Evolutionary conservation across 2,797 vertebrate genomes (phyloP).

Genomic region (Acanthornis magna): DNA sequence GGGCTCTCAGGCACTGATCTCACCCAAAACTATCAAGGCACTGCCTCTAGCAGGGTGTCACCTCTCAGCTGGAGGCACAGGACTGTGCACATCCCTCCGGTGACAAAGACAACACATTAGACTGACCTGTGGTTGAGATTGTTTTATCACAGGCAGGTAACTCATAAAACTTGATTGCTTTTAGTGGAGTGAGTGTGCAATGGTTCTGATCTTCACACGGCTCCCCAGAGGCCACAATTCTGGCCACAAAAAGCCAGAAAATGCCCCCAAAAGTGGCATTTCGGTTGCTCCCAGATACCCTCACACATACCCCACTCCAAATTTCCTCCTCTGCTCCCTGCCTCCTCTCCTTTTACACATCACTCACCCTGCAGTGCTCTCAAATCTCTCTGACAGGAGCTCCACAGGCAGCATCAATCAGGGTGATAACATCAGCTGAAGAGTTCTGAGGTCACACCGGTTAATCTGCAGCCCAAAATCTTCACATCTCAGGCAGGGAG

Average conservation of each 20-base stretch:
- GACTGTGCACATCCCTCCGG: background rate
- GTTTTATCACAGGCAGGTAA: background rate
- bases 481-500: background rate
- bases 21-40: background rate
- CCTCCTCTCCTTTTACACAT: background rate
- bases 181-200: fast-evolving
- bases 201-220: background rate
- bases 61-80: background rate
- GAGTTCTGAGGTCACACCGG: background rate
- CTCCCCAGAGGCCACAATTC: background rate
- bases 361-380: background rate
- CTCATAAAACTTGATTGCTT: background rate
- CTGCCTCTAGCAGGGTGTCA: background rate
- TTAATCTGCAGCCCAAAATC: background rate
- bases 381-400: background rate
- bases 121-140: background rate
- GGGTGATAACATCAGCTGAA: background rate
- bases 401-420: background rate
- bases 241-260: background rate
- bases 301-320: background rate
- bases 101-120: background rate
- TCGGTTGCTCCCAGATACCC: background rate
- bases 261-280: background rate
- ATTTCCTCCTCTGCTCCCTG: too few species aligned
- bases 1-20: background rate